Base-by-base conservation (phyloP, 2,888 invertebrate species). In the Sinotaia quadrata region DNA sequence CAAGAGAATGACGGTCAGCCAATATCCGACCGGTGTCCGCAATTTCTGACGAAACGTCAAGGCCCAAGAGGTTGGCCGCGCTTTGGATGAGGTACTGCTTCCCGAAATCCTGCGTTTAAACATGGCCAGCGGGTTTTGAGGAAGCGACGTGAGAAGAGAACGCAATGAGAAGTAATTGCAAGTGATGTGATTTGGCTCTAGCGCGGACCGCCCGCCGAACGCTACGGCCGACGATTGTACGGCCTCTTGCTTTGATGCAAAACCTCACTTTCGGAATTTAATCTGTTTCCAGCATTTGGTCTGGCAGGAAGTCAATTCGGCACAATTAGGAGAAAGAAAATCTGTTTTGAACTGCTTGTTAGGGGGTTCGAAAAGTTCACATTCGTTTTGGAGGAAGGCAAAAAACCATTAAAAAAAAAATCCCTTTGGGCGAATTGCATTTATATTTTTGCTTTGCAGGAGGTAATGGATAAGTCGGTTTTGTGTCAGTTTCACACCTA, bases 401-500 rank as follows among this genome's bases (percentile, higher is more conserved):
- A n/a, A n/a, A n/a, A n/a, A n/a, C n/a, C n/a, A n/a, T n/a, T n/a
- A n/a, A n/a, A n/a, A 54, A 54, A 10, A 34, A 34, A n/a, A 18
- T 31, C 33, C 12, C n/a, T 56, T 56, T 56, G n/a, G n/a, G 56
- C 56, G 34, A 34, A 56, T 56, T 56, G 56, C n/a, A 33, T 56
- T 56, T 56, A 34, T 21, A 56, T 56, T 31, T 56, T 31, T n/a
- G 5, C 5, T n/a, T 4, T 5, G 21, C n/a, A 24, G 18, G 8
- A 24, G 18, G 49, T 24, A 49, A 24, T 8, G 49, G 21, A 24
- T n/a, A 24, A 4, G 4, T 5, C 5, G 18, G 24, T 49, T 5
- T 18, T 5, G 18, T 21, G 24, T 49, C 18, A n/a, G 24, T 21
- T 49, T 49, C 24, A 15, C 8, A 4, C 8, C 5, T 4, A 24